Evolutionary conservation across 1,140 invertebrate genomes (phyloP), one percentile per base, ranked within the genome.

Genomic region (Sycophila sp.): DNA sequence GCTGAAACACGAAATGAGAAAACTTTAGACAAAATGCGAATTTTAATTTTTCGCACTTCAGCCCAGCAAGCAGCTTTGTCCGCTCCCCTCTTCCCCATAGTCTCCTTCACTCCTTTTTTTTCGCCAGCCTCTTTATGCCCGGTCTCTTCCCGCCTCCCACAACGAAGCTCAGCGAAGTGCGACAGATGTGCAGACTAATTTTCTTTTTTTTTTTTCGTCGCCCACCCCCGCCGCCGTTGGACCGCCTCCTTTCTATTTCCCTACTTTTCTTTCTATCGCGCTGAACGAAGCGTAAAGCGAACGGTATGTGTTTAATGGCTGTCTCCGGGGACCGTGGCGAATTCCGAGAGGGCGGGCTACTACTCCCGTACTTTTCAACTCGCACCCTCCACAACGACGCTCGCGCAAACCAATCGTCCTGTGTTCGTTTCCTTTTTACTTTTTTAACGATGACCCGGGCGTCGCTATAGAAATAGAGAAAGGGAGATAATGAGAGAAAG

Each of bases 151-250:
- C 10, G 51, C 30, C 5, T 58, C n/a, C n/a, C n/a, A n/a, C n/a
- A n/a, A n/a, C n/a, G n/a, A n/a, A n/a, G n/a, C n/a, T n/a, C n/a
- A 22, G 24, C 42, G 19, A 59, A 68, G 67, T 36, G 24, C 74
- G 77, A 77, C 80, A 81, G 80, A 81, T 81, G 80, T 70, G 71
- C 55, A 63, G 66, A 70, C 71, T 79, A 79, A 81, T 81, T 79
- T 76, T 66, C 36, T 70, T 68, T 65, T 40, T 64, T 69, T 42
- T 49, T 28, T 56, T 32, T 22, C 17, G n/a, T 69, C 19, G 6
- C 15, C 2, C n/a, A 19, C 49, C 17, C 7, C 10, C 15, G 3
- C 58, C 17, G 38, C 47, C 63, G 65, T 56, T 63, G 72, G 42
- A 45, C 5, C 10, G 17, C 10, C 28, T 19, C 19, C 59, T 58